These are phyloP conservation scores for Acestrorhynchus altus DNA, from an alignment of 2,797 vertebrate genomes.

Conservation along the genomic window DNA sequence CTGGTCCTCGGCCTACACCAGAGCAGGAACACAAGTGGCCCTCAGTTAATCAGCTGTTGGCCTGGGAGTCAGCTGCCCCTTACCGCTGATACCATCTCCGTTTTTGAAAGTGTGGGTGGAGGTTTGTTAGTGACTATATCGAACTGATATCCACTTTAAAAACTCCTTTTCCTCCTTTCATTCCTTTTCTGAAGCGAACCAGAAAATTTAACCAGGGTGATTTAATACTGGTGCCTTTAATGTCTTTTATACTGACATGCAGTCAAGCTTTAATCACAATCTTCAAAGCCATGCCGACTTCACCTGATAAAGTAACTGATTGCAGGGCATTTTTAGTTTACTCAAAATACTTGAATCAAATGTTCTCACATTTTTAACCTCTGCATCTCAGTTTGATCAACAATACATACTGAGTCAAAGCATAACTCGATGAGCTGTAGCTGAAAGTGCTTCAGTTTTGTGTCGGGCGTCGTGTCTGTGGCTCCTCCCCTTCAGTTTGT, in stretches of 20 bases:
- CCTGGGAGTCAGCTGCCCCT: conserved; percentile 77
- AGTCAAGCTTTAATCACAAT: background rate
- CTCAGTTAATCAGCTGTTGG: conserved; percentile 77
- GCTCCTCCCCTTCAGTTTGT: too few species aligned
- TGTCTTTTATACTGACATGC: background rate
- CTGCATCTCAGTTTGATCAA: too few species aligned
- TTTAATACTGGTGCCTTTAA: background rate
- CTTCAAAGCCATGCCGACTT: too few species aligned
- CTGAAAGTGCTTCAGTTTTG: too few species aligned
- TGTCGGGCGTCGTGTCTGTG: too few species aligned
- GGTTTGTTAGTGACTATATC: conserved; percentile 64
- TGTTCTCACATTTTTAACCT: too few species aligned
- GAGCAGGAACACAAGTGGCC: conserved; percentile 44
- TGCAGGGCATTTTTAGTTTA: too few species aligned
- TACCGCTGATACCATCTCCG: conserved; percentile 78
- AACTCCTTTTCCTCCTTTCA: conserved; percentile 60
- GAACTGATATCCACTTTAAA: conserved; percentile 62
- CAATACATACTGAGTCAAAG: too few species aligned
- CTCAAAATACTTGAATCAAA: too few species aligned
- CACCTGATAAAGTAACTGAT: too few species aligned
- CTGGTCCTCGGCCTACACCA: conserved; percentile 41
- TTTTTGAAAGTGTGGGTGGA: conserved; percentile 72
- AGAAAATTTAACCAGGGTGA: background rate
- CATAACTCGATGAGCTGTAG: too few species aligned
- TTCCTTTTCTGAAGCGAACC: conserved; percentile 21